These are phyloP conservation scores for Caenorhabditis panamensis DNA, from an alignment of 2,888 invertebrate species.

Conservation along the genomic window DNA sequence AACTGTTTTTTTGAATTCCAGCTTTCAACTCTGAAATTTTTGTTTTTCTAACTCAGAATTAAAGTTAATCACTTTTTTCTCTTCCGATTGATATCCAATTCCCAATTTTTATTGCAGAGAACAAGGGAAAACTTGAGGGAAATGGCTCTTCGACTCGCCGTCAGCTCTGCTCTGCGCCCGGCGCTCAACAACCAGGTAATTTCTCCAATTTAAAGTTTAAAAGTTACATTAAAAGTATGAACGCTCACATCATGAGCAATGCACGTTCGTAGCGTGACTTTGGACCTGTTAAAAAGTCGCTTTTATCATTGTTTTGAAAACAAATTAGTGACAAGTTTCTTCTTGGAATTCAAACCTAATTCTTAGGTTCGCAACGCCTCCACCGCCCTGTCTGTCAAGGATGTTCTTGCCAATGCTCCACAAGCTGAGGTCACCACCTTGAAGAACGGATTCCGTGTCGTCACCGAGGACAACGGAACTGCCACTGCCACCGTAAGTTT, in stretches of 20 bases:
- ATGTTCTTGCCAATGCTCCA: conserved; percentile 68
- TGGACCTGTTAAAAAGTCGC: too few relatives aligned
- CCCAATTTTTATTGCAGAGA: conserved; percentile 45
- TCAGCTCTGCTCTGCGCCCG: conserved; percentile 65
- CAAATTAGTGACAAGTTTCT: too few relatives aligned
- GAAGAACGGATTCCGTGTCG: conserved; percentile 91
- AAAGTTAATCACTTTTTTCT: not conserved
- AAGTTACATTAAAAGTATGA: too few relatives aligned
- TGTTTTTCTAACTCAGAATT: not conserved
- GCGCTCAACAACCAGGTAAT: conserved; percentile 63
- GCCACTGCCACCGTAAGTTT: conserved; percentile 96
- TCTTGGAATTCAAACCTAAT: not conserved
- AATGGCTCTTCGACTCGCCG: conserved; percentile 68
- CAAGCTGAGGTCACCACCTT: conserved; percentile 82
- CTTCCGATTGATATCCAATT: conserved; percentile 22
- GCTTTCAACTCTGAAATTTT: conserved; percentile 5
- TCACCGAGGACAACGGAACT: conserved; percentile 95
- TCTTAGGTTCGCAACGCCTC: conserved; percentile 67
- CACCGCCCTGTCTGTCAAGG: conserved; percentile 68
- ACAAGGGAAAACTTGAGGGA: conserved; percentile 59
- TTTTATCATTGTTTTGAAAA: too few relatives aligned
- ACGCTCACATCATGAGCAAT: too few relatives aligned
- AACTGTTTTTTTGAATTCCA: conserved; percentile 34
- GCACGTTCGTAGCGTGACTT: too few relatives aligned
- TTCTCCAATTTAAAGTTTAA: not conserved